Conservation (phyloP, 2,797 vertebrate species). For the Xenops minutus region DNA sequence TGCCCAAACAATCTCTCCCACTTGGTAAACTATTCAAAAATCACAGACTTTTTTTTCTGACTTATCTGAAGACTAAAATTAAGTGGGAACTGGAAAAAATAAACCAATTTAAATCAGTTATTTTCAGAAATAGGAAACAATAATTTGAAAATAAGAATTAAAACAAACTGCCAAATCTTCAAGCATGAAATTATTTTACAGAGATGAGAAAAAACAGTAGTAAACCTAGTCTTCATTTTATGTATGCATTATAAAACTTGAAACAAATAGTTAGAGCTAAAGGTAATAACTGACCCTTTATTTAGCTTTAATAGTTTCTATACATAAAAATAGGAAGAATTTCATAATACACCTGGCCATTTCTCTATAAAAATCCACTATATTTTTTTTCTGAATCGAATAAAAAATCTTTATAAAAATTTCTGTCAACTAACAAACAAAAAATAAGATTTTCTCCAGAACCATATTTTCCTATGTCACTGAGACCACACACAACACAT, state of each 20-base stretch:
- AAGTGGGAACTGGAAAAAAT: background rate
- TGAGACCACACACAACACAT: fast-evolving
- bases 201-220: background rate
- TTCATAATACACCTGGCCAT: background rate
- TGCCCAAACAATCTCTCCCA: background rate
- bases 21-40: background rate
- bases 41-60: background rate
- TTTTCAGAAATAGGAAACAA: background rate
- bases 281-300: background rate
- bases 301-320: background rate
- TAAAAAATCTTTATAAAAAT: background rate
- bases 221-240: background rate
- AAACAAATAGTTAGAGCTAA: background rate
- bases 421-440: background rate
- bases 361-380: background rate
- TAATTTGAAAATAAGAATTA: background rate
- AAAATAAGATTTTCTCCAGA: background rate
- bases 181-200: background rate
- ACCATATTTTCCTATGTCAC: background rate
- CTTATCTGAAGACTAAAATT: background rate
- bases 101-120: background rate
- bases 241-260: background rate
- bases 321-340: background rate
- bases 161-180: background rate
- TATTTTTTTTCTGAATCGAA: background rate